Percentiles rank a stretch among this genome's conserved stretches.
phyloP scores from a whole-genome alignment of 2,797 vertebrate genomes.

The Eospalax fontanierii region DNA sequence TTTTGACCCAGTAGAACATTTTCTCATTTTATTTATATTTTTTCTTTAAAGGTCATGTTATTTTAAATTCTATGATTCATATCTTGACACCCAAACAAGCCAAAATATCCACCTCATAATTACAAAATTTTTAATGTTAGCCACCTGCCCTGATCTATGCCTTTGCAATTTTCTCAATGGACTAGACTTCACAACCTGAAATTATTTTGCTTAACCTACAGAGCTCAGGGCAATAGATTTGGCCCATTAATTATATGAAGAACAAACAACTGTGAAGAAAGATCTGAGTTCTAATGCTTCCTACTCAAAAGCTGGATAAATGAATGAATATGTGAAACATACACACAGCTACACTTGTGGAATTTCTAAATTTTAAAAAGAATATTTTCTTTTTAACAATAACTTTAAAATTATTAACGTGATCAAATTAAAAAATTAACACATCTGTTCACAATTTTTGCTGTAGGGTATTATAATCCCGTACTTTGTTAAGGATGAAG shows the following conservation, averaged over 20 bases:
- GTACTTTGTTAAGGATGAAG: slow-evolving; percentile 35
- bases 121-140: neutral
- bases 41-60: slow-evolving; percentile 22
- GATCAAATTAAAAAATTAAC: slow-evolving; percentile 62
- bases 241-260: neutral
- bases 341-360: neutral
- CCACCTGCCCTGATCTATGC: neutral
- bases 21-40: neutral
- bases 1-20: slow-evolving; percentile 21
- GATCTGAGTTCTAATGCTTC: neutral
- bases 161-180: neutral
- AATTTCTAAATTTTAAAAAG: slow-evolving; percentile 37
- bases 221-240: neutral
- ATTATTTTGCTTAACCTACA: slow-evolving; percentile 57
- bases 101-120: neutral
- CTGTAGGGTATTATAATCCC: slow-evolving; percentile 15
- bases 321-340: neutral
- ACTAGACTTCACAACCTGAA: neutral
- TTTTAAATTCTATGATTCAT: neutral
- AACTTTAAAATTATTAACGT: slow-evolving; percentile 33
- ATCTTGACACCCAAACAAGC: neutral
- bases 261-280: neutral
- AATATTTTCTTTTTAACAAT: neutral
- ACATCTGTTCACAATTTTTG: slow-evolving; percentile 60
- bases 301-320: neutral